Percentiles rank a stretch among this genome's conserved stretches.
phyloP scores from a whole-genome alignment of 2,888 invertebrate species.

The Dicroscelio sp. region DNA sequence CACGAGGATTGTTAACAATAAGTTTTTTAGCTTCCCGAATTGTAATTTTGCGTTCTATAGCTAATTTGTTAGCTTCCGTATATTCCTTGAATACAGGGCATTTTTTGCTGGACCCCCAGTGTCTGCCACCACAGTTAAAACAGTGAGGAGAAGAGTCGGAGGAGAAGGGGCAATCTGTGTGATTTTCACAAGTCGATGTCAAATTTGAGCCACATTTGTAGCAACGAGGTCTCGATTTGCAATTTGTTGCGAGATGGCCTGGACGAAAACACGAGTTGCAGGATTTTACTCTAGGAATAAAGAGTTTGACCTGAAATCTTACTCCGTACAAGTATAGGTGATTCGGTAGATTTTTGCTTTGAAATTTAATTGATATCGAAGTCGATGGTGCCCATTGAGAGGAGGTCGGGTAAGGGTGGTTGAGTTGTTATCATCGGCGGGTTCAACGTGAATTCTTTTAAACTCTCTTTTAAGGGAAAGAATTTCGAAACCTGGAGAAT shows the following conservation, averaged over 20 bases:
- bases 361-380: not conserved
- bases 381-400: not conserved
- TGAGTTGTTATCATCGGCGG: too few relatives aligned
- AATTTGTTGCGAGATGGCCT: not conserved
- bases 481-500: not conserved
- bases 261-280: slow-evolving; percentile 14
- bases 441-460: too few relatives aligned
- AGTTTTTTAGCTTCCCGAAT: not conserved
- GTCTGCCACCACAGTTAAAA: not conserved
- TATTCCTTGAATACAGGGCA: not conserved
- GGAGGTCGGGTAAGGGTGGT: too few relatives aligned
- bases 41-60: not conserved
- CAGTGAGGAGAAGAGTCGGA: not conserved
- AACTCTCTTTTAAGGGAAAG: not conserved
- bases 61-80: not conserved
- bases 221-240: not conserved
- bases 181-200: not conserved
- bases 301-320: not conserved
- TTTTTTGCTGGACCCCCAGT: not conserved
- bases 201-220: not conserved
- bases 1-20: too few relatives aligned
- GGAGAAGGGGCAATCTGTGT: not conserved
- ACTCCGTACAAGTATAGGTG: not conserved
- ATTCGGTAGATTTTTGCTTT: not conserved
- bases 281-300: not conserved